Evolutionary conservation across 2,797 vertebrate genomes (phyloP), one percentile per base, ranked within the genome.

Genomic region (Anas capensis): DNA sequence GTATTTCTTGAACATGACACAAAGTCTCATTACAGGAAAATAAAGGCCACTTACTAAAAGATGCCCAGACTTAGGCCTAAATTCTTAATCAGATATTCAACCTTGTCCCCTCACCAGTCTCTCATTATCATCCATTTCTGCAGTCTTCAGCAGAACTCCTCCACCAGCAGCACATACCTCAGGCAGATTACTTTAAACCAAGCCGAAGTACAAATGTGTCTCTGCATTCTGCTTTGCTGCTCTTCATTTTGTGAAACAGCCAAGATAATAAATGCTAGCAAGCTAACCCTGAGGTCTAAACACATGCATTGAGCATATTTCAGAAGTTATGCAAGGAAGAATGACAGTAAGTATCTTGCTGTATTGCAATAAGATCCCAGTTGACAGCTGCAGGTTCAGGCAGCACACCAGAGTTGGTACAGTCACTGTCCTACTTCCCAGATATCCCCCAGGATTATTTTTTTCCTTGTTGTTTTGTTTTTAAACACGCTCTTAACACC

Each of bases 91-190:
- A 2, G 19, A 46, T 21, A 33, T 0, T 26, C 19, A 20, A 6
- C 61, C 68, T 57, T 7, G 48, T 8, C 48, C 12, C 48, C 40
- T 75, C 62, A 46, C 6, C 36, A 17, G 3, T 23, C 73, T 69
- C 34, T 1, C 10, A 11, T n/a, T 4, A 54, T n/a, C 49, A 31
- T 11, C 24, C 42, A 10, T 14, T 56, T 34, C 69, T 58, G 36
- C 36, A n/a, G 3, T 4, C 48, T 40, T 31, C 68, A 69, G 54
- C 49, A 29, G 2, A 38, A 7, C n/a, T 29, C 49, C 49, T 64
- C 33, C 57, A 40, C 2, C 75, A 20, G 44, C 75, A 34, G 73
- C 48, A 31, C 1, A 0, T 12, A 7, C 0, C 4, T 18, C 60
- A 33, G 20, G 66, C 27, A 62, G 42, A 14, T 64, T 19, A 46